Conservation (phyloP, 2,888 invertebrate species). For the Ennomos fuscantarius region DNA sequence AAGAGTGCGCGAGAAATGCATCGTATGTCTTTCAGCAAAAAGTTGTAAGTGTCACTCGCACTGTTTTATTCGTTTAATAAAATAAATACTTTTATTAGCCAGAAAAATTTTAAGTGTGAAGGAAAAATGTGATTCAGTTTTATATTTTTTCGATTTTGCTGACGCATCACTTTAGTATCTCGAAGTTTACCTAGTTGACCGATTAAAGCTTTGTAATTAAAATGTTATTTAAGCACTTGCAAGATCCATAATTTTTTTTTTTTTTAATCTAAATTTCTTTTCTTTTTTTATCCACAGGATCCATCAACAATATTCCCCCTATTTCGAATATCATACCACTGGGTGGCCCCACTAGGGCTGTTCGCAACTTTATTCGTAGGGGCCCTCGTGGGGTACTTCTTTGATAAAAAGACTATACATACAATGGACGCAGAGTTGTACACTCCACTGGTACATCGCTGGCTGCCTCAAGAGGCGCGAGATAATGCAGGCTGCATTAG, state of each 20-base stretch:
- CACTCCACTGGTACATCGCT: slow-evolving; percentile 68
- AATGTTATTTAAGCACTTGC: too few relatives aligned
- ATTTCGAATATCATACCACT: slow-evolving; percentile 92
- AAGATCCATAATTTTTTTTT: too few relatives aligned
- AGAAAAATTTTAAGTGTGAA: too few relatives aligned
- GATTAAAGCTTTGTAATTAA: too few relatives aligned
- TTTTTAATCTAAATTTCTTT: too few relatives aligned
- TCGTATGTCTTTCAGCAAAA: slow-evolving; percentile 66
- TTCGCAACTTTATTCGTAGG: slow-evolving; percentile 88
- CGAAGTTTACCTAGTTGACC: too few relatives aligned
- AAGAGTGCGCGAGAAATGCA: slow-evolving; percentile 60
- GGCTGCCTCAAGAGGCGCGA: slow-evolving; percentile 59
- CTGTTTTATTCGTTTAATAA: too few relatives aligned
- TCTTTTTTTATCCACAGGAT: slow-evolving; percentile 51
- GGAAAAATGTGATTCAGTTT: too few relatives aligned
- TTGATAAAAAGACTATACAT: slow-evolving; percentile 54
- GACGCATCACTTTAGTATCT: too few relatives aligned
- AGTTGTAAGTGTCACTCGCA: slow-evolving; percentile 48
- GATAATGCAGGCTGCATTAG: slow-evolving; percentile 57
- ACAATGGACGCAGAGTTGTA: slow-evolving; percentile 72
- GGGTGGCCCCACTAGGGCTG: slow-evolving; percentile 91
- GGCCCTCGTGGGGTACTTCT: slow-evolving; percentile 81
- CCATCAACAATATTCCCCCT: slow-evolving; percentile 87
- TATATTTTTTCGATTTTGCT: too few relatives aligned
- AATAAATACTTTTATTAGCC: too few relatives aligned